These are phyloP conservation scores for Acrobasis repandana DNA, from an alignment of 2,888 invertebrate species.

Conservation along the genomic window DNA sequence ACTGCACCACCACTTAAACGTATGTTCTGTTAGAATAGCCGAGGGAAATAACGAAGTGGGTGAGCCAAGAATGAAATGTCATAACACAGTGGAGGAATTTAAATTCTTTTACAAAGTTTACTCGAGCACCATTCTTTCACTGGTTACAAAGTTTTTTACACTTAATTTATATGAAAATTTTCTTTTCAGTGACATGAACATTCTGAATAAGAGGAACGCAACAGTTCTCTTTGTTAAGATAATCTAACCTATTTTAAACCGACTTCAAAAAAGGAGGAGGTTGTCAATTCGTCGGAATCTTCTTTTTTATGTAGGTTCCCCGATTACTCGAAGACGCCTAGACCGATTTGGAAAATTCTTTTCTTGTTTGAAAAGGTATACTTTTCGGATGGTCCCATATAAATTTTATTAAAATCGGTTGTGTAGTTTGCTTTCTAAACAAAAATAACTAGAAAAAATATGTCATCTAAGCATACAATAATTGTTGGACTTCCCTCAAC, in stretches of 20 bases:
- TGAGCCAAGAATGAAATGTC: constrained; percentile 40
- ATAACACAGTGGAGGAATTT: constrained; percentile 50
- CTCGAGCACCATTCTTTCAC: constrained; percentile 49
- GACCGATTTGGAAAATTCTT: too few species aligned
- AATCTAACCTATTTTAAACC: neutral
- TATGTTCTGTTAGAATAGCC: constrained; percentile 19
- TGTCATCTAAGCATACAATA: too few species aligned
- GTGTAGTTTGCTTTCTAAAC: too few species aligned
- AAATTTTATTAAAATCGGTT: too few species aligned
- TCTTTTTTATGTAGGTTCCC: too few species aligned
- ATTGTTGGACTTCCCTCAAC: too few species aligned
- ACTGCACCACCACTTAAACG: constrained; percentile 17
- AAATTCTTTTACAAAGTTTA: constrained; percentile 56
- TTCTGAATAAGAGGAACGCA: constrained; percentile 8
- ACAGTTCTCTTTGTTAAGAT: neutral
- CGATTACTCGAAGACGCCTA: too few species aligned
- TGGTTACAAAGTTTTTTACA: constrained; percentile 56
- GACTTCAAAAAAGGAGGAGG: too few species aligned
- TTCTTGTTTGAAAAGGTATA: too few species aligned
- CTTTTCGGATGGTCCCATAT: too few species aligned
- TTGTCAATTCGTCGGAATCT: too few species aligned
- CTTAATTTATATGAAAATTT: constrained; percentile 73
- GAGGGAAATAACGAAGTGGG: constrained; percentile 30
- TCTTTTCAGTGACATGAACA: constrained; percentile 41
- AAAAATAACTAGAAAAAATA: too few species aligned